Percentiles rank a stretch among this genome's conserved stretches.
Conservation (phyloP, 2,113 vertebrate species). For the Anarrhichthys ocellatus region DNA sequence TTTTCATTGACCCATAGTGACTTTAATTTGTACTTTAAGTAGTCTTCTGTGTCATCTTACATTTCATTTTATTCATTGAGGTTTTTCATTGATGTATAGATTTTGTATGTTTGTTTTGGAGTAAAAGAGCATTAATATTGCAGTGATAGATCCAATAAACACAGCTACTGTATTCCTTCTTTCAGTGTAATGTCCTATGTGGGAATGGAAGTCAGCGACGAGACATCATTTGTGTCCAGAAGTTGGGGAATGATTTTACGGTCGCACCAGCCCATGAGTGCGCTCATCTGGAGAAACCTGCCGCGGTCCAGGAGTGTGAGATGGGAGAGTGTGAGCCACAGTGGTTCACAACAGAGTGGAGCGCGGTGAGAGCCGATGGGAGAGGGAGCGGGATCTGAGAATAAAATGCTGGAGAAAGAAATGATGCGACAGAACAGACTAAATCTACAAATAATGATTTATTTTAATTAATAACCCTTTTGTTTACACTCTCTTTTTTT, state of each 20-base stretch:
- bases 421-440: not conserved
- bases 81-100: not conserved
- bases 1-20: not conserved
- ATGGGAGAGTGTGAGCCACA: conserved; percentile 80
- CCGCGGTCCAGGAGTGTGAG: conserved; percentile 85
- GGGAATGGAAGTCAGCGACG: conserved; percentile 88
- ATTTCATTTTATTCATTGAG: not conserved
- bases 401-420: not conserved
- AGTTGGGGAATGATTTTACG: conserved; percentile 82
- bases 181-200: conserved; percentile 63
- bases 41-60: not conserved
- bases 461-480: not conserved
- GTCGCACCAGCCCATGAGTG: conserved; percentile 81
- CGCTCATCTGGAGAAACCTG: conserved; percentile 85
- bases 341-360: conserved; percentile 90
- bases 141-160: not conserved
- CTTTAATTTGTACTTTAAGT: not conserved
- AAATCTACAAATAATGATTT: not conserved
- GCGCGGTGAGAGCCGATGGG: conserved; percentile 76
- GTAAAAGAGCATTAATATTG: not conserved
- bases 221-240: conserved; percentile 89
- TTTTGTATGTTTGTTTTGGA: not conserved
- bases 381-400: not conserved
- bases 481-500: not conserved
- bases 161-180: not conserved